phyloP scores from a whole-genome alignment of 2,113 vertebrate genomes.

The Ophiodon elongatus region DNA sequence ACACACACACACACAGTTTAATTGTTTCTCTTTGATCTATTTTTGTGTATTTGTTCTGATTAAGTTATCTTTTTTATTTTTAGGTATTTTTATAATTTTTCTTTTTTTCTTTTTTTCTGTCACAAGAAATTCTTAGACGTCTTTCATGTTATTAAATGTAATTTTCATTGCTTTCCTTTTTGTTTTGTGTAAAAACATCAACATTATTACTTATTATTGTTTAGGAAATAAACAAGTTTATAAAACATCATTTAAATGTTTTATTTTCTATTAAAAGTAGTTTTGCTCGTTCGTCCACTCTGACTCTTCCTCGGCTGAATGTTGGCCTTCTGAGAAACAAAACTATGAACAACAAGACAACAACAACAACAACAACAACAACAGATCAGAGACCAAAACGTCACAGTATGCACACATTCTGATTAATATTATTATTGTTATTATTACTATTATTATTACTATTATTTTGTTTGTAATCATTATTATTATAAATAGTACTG shows the following conservation, averaged over 20 bases:
- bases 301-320: not conserved
- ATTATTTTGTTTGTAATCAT: too few species aligned
- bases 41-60: too few species aligned
- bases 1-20: conserved; percentile 1
- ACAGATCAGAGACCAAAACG: not conserved
- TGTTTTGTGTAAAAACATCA: too few species aligned
- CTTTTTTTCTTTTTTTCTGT: too few species aligned
- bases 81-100: too few species aligned
- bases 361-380: not conserved
- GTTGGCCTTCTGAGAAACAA: not conserved
- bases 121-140: too few species aligned
- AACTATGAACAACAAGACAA: not conserved
- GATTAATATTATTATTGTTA: not conserved
- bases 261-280: too few species aligned
- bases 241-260: too few species aligned
- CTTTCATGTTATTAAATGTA: not conserved
- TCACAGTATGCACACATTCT: not conserved
- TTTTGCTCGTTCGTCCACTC: not conserved
- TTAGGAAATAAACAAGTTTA: not conserved
- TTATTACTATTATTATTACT: not conserved
- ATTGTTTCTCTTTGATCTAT: too few species aligned
- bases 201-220: not conserved
- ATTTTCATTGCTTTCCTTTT: not conserved
- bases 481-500: not conserved
- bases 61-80: too few species aligned